phyloP scores from a whole-genome alignment of 2,113 vertebrate species.

The Perca flavescens region DNA sequence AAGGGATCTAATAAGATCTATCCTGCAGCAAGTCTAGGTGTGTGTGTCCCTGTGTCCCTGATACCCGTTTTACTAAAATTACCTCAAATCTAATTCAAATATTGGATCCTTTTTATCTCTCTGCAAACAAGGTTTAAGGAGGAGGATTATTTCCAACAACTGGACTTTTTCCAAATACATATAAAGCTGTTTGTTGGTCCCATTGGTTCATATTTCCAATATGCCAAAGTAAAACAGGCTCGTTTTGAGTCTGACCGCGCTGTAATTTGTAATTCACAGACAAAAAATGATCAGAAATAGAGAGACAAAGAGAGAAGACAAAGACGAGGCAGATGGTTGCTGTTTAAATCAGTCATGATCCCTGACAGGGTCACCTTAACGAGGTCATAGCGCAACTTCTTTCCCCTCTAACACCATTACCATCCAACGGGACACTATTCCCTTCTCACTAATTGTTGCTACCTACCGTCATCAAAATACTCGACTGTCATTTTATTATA shows the following conservation, averaged over 20 bases:
- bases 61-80: not conserved
- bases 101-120: not conserved
- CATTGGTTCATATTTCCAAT: not conserved
- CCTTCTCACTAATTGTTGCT: not conserved
- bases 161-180: not conserved
- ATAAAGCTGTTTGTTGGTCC: not conserved
- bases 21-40: slow-evolving; percentile 30
- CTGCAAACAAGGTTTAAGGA: not conserved
- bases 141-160: fast-evolving
- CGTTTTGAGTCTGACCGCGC: fast-evolving
- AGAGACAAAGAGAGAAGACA: not conserved
- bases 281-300: not conserved
- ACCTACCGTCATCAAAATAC: not conserved
- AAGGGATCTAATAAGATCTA: slow-evolving; percentile 60
- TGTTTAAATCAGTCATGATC: slow-evolving; percentile 69
- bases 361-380: slow-evolving; percentile 40
- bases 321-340: slow-evolving; percentile 64
- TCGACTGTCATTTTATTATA: not conserved
- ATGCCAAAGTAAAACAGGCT: not conserved
- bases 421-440: not conserved
- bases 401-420: slow-evolving; percentile 56
- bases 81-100: slow-evolving; percentile 7
- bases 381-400: slow-evolving; percentile 46
- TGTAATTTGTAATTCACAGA: not conserved
- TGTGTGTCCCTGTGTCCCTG: not conserved